Conservation (phyloP, 2,888 invertebrate genomes). For the Cenopis cana region DNA sequence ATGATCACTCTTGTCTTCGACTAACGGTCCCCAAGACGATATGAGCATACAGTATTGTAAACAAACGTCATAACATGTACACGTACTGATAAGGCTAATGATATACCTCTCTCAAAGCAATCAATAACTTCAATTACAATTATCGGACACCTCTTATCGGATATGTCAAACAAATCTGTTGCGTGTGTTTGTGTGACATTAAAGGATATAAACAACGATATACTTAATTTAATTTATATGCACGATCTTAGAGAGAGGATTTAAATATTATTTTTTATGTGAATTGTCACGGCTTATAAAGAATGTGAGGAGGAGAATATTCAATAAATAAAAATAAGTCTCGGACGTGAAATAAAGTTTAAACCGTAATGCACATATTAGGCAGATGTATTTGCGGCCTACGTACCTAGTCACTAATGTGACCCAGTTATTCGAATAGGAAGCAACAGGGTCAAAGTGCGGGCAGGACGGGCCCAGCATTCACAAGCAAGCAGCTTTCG, state of each 20-base stretch:
- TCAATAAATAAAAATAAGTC: no score
- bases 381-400: not conserved
- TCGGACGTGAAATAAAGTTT: not conserved
- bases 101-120: slow-evolving; percentile 70
- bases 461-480: slow-evolving; percentile 31
- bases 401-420: slow-evolving; percentile 10
- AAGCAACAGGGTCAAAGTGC: slow-evolving; percentile 32
- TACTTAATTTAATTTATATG: not conserved
- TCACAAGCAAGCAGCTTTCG: slow-evolving; percentile 54
- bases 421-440: slow-evolving; percentile 29
- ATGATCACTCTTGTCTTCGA: slow-evolving; percentile 77
- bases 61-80: slow-evolving; percentile 76
- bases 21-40: slow-evolving; percentile 71
- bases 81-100: slow-evolving; percentile 77
- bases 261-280: no score
- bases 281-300: no score
- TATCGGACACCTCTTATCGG: slow-evolving; percentile 67
- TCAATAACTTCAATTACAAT: slow-evolving; percentile 77
- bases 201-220: not conserved
- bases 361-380: not conserved
- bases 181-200: slow-evolving; percentile 15
- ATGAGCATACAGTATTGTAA: slow-evolving; percentile 81
- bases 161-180: slow-evolving; percentile 41
- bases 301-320: no score
- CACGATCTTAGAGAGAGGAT: no score